Evolutionary conservation across 2,113 vertebrate species (phyloP), one percentile per base, ranked within the genome.

Genomic region (Leucoraja erinaceus): DNA sequence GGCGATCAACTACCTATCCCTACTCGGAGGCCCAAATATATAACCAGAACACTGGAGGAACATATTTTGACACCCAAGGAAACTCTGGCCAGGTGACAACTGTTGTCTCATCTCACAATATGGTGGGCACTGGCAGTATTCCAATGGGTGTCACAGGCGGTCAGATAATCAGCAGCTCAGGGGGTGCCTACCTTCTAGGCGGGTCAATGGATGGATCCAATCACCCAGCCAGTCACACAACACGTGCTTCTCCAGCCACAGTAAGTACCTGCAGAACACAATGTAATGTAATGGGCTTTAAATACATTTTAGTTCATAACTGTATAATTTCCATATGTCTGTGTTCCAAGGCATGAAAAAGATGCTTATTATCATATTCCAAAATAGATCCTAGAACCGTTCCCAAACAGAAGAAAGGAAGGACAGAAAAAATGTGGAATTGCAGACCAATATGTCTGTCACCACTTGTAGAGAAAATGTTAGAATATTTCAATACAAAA

Each of bases 21-120:
- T 97, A 97, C 93, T 96, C 97, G 94, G 97, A 97, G 95, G 96
- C 97, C 79, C 97, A 97, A 95, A 97, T 97, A 96, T 97, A 97
- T 95, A 97, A 96, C 95, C 97, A 97, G 93, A 97, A 97, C 95
- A 96, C 97, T 94, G 97, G 97, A 91, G 97, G 97, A 93, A 97
- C 96, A 96, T 97, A 97, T 94, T 97, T 97, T 94, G 97, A 97
- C 94, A 96, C 96, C 93, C 97, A 97, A 96, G 97, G 97, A 94
- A 96, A 96, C 94, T 97, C 97, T 93, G 96, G 97, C 93, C 97
- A 97, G 95, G 97, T 97, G 95, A 97, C 97, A 81, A 97, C 97
- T 56, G 97, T 97, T 94, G 97, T 97, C 94, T 97, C 97, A 0
- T 97, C 97, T 94, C 97, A 97, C 94, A 97, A 96, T 93, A 97